phyloP scores from a whole-genome alignment of 2,888 invertebrate species.

The Busseola fusca region DNA sequence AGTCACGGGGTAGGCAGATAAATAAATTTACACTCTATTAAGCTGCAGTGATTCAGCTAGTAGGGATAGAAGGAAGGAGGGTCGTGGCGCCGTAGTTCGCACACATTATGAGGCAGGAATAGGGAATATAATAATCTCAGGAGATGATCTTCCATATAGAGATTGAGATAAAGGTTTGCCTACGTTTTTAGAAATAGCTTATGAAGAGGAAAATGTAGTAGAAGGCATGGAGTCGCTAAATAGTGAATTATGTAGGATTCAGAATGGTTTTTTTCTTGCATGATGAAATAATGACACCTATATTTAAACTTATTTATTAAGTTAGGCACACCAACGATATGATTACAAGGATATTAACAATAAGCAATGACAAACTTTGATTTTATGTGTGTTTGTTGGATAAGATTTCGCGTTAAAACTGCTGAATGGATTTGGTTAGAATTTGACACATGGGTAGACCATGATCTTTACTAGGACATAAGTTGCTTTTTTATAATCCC shows the following conservation, averaged over 20 bases:
- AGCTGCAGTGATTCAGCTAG: conserved; percentile 79
- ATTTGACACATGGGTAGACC: no score
- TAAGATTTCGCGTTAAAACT: no score
- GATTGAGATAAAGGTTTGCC: conserved; percentile 5
- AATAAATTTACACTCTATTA: conserved; percentile 83
- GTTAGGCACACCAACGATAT: no score
- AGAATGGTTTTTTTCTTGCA: not conserved
- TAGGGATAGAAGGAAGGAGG: conserved; percentile 61
- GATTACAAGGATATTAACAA: no score
- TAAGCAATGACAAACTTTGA: no score
- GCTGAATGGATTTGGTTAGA: no score
- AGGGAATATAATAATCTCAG: conserved; percentile 42
- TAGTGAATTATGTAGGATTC: not conserved
- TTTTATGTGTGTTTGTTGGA: no score
- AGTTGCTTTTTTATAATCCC: no score
- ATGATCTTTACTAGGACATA: no score
- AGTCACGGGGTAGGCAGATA: conserved; percentile 67
- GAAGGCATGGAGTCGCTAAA: not conserved
- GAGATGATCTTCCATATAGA: conserved; percentile 33
- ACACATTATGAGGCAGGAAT: conserved; percentile 43
- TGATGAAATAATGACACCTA: no score
- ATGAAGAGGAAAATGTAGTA: not conserved
- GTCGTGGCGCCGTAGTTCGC: conserved; percentile 42
- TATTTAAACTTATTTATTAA: no score
- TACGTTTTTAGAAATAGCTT: conserved; percentile 7